Evolutionary conservation across 1,140 invertebrate species (phyloP).

Genomic region (Oscheius sp.): DNA sequence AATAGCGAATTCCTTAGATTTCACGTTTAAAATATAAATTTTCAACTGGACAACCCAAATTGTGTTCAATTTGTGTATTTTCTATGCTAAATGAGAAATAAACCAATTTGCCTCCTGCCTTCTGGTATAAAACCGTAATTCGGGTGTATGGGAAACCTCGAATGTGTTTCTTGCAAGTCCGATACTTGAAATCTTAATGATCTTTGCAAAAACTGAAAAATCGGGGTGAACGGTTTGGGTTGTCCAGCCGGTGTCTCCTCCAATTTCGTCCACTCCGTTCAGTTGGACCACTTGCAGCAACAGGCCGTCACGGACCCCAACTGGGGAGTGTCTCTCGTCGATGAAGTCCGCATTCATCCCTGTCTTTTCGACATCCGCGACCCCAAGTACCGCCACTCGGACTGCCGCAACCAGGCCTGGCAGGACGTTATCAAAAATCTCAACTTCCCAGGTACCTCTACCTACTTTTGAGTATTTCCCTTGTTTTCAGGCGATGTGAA

Average conservation of each 20-base stretch:
- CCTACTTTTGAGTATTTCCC: neutral
- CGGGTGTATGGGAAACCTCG: too few relatives aligned
- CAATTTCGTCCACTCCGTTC: too few relatives aligned
- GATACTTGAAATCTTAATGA: too few relatives aligned
- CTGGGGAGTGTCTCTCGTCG: constrained; percentile 23
- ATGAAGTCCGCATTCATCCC: constrained; percentile 37
- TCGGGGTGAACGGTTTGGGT: too few relatives aligned
- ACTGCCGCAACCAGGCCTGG: constrained; percentile 39
- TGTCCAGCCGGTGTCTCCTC: too few relatives aligned
- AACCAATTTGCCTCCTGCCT: neutral
- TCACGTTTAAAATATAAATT: too few relatives aligned
- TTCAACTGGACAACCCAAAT: too few relatives aligned
- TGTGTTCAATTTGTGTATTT: too few relatives aligned
- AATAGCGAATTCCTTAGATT: too few relatives aligned
- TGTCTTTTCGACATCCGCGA: constrained; percentile 41
- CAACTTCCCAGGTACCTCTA: constrained; percentile 26
- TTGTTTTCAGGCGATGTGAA: constrained; percentile 28
- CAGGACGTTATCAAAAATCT: constrained; percentile 30
- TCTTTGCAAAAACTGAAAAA: too few relatives aligned
- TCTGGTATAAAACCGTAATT: neutral
- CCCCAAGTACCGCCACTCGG: constrained; percentile 39
- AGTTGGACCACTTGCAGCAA: constrained; percentile 12
- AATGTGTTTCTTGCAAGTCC: too few relatives aligned
- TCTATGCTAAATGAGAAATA: too few relatives aligned
- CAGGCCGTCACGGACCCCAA: constrained; percentile 17